Evolutionary conservation across 30 jellyfish, hydroid and myxozoan species (phyloP).

Genomic region (Rhopilema esculentum): DNA sequence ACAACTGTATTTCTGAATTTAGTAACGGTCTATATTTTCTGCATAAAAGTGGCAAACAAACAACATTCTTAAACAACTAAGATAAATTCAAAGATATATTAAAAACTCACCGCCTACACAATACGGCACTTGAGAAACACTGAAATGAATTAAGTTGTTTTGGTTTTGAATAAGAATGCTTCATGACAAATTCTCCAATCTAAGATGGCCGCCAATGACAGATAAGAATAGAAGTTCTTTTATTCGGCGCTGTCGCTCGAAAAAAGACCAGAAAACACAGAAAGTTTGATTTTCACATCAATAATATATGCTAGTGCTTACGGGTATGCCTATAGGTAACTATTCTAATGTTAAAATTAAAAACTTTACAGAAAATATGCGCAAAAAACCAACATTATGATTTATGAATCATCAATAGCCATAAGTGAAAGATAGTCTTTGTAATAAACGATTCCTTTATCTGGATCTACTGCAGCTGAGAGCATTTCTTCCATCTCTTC

Average conservation of each 20-base stretch:
- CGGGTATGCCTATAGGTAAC: too few relatives aligned
- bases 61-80: too few relatives aligned
- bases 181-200: conserved; percentile 15
- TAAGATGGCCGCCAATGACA: conserved; percentile 20
- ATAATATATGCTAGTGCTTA: too few relatives aligned
- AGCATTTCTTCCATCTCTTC: conserved; percentile 95
- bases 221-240: too few relatives aligned
- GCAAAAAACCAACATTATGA: neutral
- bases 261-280: too few relatives aligned
- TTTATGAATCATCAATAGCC: conserved; percentile 80
- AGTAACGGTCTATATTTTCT: too few relatives aligned
- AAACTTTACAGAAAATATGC: neutral
- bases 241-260: too few relatives aligned
- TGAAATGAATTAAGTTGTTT: neutral
- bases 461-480: conserved; percentile 94
- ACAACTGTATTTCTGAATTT: too few relatives aligned
- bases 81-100: too few relatives aligned
- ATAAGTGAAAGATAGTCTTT: conserved; percentile 85
- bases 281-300: too few relatives aligned
- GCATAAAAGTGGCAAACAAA: too few relatives aligned
- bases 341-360: neutral
- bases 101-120: neutral
- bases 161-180: neutral
- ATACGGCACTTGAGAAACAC: neutral
- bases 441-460: conserved; percentile 84